Base-by-base conservation (phyloP, 1,140 invertebrate genomes). In the Gonatopus flavifemur region DNA sequence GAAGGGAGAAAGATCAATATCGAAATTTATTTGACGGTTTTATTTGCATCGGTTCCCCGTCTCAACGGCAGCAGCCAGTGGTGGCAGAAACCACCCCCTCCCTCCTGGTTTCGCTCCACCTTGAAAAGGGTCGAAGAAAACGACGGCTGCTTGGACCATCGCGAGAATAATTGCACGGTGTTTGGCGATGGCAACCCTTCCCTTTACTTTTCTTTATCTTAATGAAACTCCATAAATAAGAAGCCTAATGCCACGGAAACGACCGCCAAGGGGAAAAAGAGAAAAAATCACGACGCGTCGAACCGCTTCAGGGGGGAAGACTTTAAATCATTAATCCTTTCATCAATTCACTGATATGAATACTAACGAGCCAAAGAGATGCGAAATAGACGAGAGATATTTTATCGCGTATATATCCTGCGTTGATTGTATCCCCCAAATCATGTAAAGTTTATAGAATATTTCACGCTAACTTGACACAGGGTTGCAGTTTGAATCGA, bases 201-300 rank as follows among this genome's bases (percentile, higher is more conserved):
- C 66, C 58, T 63, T 65, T 62, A 59, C 62, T 67, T 60, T 59
- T 70, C 66, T 69, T 76, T 74, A 76, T 76, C 74, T 76, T 76
- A 77, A 77, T 77, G 72, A 76, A 77, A 75, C 63, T 62, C 70
- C 69, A 78, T 78, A 76, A 78, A 78, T 77, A 78, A 77, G 66
- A 59, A 66, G 62, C 57, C 71, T 77, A 77, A 78, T 74, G 70
- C 68, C 59, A 71, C 59, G 72, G 66, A 70, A 74, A 67, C 59
- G 64, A 49, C 42, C 62, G 57, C 39, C 40, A 42, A 24, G 33
- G 49, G 39, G 49, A 46, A 30, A n/a, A n/a, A 38, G 36, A 48
- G 44, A 65, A 72, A 64, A 69, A 67, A 60, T 47, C 56, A 52
- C 59, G 50, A 50, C 48, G 43, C 57, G 56, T 55, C 61, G 51